Conservation (phyloP, 2,113 vertebrate species). For the Physeter macrocephalus region DNA sequence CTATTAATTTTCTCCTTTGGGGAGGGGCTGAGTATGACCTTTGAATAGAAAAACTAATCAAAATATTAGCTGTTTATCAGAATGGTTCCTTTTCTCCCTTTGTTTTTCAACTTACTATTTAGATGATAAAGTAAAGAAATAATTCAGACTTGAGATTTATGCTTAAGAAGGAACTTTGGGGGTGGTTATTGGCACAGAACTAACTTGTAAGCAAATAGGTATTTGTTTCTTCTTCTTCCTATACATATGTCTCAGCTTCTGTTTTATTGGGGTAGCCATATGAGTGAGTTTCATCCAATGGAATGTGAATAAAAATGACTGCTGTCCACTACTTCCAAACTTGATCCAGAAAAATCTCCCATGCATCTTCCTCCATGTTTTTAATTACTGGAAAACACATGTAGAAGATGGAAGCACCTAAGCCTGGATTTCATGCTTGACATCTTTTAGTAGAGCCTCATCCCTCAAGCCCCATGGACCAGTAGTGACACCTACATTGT, state of each 20-base stretch:
- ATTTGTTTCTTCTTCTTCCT: neutral
- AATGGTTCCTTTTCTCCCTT: neutral
- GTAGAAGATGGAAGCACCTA: neutral
- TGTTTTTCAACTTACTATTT: neutral
- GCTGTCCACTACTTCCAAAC: neutral
- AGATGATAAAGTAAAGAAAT: slow-evolving; percentile 1
- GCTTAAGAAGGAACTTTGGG: neutral
- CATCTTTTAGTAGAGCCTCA: neutral
- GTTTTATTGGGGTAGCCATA: neutral
- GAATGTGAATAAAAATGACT: neutral
- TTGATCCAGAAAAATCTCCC: neutral
- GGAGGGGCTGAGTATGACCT: neutral
- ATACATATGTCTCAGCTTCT: neutral
- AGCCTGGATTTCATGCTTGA: neutral
- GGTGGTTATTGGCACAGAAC: neutral
- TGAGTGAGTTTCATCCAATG: neutral
- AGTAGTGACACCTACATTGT: neutral
- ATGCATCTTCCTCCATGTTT: neutral
- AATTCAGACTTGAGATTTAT: neutral
- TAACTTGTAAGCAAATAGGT: neutral
- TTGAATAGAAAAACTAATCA: neutral
- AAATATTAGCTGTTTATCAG: neutral
- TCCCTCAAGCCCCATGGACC: neutral
- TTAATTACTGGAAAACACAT: neutral
- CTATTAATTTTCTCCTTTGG: neutral